Evolutionary conservation across 2,888 invertebrate species (phyloP).

Genomic region (Sinhomidia bicolor): DNA sequence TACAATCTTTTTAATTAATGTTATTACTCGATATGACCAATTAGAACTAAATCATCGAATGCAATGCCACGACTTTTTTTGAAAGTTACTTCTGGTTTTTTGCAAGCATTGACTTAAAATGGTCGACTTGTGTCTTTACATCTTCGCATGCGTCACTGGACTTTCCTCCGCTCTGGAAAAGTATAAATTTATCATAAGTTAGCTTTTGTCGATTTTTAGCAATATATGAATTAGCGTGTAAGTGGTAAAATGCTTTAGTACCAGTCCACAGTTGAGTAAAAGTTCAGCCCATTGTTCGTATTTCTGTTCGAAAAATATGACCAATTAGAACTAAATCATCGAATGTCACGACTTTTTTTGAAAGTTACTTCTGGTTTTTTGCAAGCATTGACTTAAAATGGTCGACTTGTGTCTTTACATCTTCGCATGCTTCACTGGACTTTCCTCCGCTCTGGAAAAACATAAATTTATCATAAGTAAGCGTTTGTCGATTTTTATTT

Average conservation of each 20-base stretch:
- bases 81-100: no score
- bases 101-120: not conserved
- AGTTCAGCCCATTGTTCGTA: conserved; percentile 54
- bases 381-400: not conserved
- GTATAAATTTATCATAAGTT: not conserved
- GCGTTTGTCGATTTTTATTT: not conserved
- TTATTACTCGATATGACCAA: no score
- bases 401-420: not conserved
- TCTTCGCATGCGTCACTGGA: not conserved
- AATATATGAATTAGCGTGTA: not conserved
- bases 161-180: conserved; percentile 25
- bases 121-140: not conserved
- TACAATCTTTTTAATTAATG: no score
- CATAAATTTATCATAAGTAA: not conserved
- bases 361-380: not conserved
- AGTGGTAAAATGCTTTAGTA: not conserved
- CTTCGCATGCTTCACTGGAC: not conserved
- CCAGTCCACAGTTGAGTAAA: conserved; percentile 57
- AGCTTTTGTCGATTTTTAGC: not conserved
- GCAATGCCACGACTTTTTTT: no score
- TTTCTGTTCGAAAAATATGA: conserved; percentile 29
- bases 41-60: no score
- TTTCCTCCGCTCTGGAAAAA: conserved; percentile 25
- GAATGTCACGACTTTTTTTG: no score
- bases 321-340: no score